phyloP scores from a whole-genome alignment of 1,140 invertebrate species.

The Melanaphis sacchari region DNA sequence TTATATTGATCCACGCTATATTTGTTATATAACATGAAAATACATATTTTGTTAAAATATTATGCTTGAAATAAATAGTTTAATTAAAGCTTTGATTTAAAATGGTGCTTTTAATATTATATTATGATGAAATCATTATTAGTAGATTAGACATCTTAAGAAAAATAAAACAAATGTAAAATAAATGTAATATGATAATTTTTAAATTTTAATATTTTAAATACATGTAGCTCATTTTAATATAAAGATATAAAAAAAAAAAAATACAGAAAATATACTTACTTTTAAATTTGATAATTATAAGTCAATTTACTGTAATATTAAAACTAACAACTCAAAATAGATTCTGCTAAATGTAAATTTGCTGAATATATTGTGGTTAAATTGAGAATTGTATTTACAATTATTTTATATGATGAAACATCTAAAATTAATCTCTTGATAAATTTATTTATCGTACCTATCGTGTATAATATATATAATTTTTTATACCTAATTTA shows the following conservation, averaged over 20 bases:
- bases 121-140: too few relatives aligned
- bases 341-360: not conserved
- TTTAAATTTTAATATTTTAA: not conserved
- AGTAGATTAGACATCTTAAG: too few relatives aligned
- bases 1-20: too few relatives aligned
- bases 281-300: not conserved
- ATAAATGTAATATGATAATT: not conserved
- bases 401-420: not conserved
- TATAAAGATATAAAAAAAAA: not conserved
- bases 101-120: too few relatives aligned
- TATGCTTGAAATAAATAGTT: too few relatives aligned
- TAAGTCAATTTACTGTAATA: not conserved
- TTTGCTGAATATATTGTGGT: too few relatives aligned
- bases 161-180: too few relatives aligned
- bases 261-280: not conserved
- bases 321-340: not conserved
- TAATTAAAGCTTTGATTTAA: too few relatives aligned
- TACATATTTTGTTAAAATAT: too few relatives aligned
- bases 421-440: not conserved
- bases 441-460: not conserved
- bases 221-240: not conserved
- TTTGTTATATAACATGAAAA: too few relatives aligned
- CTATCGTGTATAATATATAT: too few relatives aligned
- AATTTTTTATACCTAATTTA: too few relatives aligned
- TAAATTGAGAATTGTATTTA: not conserved